Evolutionary conservation across 2,888 invertebrate genomes (phyloP), one percentile per base, ranked within the genome.

Genomic region (Iphiclides podalirius): DNA sequence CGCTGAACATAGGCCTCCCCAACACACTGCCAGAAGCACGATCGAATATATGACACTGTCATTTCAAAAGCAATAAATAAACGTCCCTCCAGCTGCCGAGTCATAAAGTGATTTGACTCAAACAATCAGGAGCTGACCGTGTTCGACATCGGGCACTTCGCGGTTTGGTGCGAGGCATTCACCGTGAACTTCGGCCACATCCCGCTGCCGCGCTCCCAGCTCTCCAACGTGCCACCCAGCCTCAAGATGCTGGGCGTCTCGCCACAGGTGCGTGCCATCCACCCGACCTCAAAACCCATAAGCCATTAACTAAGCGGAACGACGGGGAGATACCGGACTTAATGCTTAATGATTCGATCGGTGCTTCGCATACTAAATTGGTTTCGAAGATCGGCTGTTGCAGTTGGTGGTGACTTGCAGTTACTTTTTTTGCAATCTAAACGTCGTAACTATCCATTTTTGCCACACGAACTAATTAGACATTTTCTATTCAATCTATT

Each of bases 171-270:
- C 75, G 96, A 96, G 77, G 94, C 95, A 4, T 97, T 96, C 89
- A 94, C 96, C 36, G 96, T 97, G 38, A 95, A 97, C 88, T 98
- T 97, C 75, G 97, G 96, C 0, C 96, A 97, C 85, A 92, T 97
- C 40, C 75, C 90, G 58, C 91, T 97, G 55, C 95, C 96, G 0
- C 91, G 91, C 56, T 87, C 85, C 47, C 56, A 63, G 47, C 74
- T 88, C 51, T 84, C 94, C 55, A 95, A 95, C 86, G 94, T 97
- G 38, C 97, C 97, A 34, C 97, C 97, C 43, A 96, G 96, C 35
- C 91, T 97, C 53, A 95, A 94, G 89, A 97, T 97, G 96, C 92
- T 97, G 38, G 97, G 97, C 55, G 94, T 97, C 54, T 96, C 96
- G 55, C 96, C 97, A 39, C 97, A 97, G 95, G 97, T 97, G 91